Conservation (phyloP, 2,113 vertebrate species). For the Tetrax tetrax region DNA sequence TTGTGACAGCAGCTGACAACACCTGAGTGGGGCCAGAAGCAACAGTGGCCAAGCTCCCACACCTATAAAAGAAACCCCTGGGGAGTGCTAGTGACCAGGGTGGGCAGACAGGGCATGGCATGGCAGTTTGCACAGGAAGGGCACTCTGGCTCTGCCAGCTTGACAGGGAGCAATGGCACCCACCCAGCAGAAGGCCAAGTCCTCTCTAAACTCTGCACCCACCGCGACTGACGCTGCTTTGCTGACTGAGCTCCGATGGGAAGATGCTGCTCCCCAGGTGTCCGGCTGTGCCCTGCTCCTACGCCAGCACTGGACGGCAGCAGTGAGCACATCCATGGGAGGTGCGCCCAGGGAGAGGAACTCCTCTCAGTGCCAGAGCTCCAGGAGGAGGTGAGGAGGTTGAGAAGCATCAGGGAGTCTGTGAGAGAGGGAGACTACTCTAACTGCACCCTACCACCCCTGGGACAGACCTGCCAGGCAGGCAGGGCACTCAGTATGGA, state of each 20-base stretch:
- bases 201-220: not conserved
- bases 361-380: not conserved
- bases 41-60: accelerated
- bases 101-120: too few species aligned
- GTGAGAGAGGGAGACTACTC: too few species aligned
- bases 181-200: not conserved
- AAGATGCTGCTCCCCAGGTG: not conserved
- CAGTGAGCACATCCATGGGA: not conserved
- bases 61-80: not conserved
- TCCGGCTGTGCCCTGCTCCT: not conserved
- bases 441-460: not conserved
- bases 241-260: not conserved
- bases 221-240: accelerated
- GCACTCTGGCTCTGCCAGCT: too few species aligned
- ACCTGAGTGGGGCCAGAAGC: not conserved
- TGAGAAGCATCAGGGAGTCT: not conserved
- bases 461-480: not conserved
- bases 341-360: not conserved
- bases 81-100: not conserved
- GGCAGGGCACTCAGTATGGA: not conserved
- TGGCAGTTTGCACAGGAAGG: too few species aligned
- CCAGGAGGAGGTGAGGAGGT: not conserved
- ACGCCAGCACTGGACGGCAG: not conserved
- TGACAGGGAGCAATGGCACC: too few species aligned
- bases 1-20: accelerated